These are phyloP conservation scores for Zoanthus sansibaricus DNA, from an alignment of 92 coral and sea anemone genomes.

Conservation along the genomic window DNA sequence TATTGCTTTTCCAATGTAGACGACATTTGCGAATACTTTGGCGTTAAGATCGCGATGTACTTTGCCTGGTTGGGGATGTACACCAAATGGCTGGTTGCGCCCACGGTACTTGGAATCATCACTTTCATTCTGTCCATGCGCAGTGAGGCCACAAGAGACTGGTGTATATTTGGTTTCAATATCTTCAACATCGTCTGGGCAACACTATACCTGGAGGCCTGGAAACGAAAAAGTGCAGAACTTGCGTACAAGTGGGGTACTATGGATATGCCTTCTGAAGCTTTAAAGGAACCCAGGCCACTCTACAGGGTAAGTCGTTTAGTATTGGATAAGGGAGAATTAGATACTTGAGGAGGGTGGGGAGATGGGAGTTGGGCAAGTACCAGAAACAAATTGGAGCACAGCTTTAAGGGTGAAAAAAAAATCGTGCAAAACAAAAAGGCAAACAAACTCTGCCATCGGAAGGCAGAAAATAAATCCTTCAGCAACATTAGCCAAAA, in stretches of 20 bases:
- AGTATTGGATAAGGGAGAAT: no score
- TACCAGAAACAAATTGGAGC: no score
- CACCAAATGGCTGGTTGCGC: conserved; percentile 99
- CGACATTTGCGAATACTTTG: conserved; percentile 95
- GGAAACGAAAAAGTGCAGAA: conserved; percentile 99
- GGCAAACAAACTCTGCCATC: no score
- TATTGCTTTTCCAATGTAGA: conserved; percentile 52
- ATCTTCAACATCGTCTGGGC: conserved; percentile 99
- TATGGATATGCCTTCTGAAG: conserved; percentile 98
- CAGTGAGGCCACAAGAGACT: conserved; percentile 94
- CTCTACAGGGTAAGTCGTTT: conserved; percentile 73
- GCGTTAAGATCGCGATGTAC: conserved; percentile 99
- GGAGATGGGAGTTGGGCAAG: no score
- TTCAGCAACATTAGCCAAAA: no score
- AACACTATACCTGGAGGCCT: conserved; percentile 97
- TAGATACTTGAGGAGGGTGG: no score
- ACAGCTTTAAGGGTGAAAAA: no score
- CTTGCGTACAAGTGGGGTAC: conserved; percentile 99
- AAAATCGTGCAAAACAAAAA: no score
- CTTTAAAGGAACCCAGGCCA: conserved; percentile 94
- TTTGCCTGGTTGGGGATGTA: conserved; percentile 99
- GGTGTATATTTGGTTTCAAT: conserved; percentile 96
- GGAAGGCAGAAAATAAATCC: no score
- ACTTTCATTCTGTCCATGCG: conserved; percentile 90
- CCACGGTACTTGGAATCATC: conserved; percentile 91